Evolutionary conservation across 2,888 invertebrate species (phyloP).

Genomic region (Drosophila aldrichi): DNA sequence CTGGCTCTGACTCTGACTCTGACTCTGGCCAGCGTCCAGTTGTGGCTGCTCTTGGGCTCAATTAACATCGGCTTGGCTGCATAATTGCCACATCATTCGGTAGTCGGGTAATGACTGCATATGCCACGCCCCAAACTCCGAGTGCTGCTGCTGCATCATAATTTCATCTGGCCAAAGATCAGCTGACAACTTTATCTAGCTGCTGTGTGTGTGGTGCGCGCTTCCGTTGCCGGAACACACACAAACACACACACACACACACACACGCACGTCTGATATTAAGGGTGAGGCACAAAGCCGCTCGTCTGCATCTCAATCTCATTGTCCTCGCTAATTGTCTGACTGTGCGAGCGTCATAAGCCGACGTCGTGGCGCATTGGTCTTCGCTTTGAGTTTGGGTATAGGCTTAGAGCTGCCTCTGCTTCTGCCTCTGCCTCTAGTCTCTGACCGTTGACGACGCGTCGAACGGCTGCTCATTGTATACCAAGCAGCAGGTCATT

Average conservation of each 20-base stretch:
- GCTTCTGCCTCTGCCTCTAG: neutral
- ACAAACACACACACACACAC: constrained; percentile 27
- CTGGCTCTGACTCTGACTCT: neutral
- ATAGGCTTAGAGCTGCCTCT: constrained; percentile 25
- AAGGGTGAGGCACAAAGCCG: constrained; percentile 57
- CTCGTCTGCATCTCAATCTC: constrained; percentile 79
- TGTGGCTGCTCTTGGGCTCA: constrained; percentile 40
- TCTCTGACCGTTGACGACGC: constrained; percentile 36
- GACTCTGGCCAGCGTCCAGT: neutral
- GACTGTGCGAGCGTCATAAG: constrained; percentile 74
- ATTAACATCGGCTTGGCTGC: constrained; percentile 57
- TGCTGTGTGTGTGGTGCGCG: constrained; percentile 65
- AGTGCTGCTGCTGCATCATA: constrained; percentile 25
- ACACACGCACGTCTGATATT: constrained; percentile 20
- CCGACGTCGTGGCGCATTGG: constrained; percentile 68
- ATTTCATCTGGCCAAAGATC: constrained; percentile 60
- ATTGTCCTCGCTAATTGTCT: constrained; percentile 81
- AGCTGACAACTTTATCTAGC: constrained; percentile 81
- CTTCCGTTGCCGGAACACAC: constrained; percentile 79
- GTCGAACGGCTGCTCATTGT: constrained; percentile 50
- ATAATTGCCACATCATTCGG: constrained; percentile 74
- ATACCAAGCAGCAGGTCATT: constrained; percentile 78
- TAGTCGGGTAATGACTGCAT: constrained; percentile 58
- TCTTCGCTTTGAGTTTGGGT: constrained; percentile 20
- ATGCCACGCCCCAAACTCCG: constrained; percentile 57